Percentiles rank a stretch among this genome's conserved stretches.
Conservation (phyloP, 2,113 vertebrate species). For the Caranx ignobilis region DNA sequence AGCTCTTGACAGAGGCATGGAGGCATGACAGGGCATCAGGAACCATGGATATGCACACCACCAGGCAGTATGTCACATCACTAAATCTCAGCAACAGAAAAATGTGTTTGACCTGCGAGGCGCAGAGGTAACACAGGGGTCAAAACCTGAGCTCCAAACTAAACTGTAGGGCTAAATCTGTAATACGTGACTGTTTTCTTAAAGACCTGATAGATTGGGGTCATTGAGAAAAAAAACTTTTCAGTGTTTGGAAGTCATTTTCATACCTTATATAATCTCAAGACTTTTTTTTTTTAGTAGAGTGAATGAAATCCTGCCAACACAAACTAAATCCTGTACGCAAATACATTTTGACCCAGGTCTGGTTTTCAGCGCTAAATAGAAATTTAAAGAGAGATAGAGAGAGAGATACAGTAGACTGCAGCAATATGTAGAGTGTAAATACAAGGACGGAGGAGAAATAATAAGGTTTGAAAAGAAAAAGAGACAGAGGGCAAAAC, state of each 20-base stretch:
- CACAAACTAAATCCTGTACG: neutral
- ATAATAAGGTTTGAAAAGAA: neutral
- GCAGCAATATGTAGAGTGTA: slow-evolving; percentile 11
- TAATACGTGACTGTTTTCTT: neutral
- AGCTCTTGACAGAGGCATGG: slow-evolving; percentile 42
- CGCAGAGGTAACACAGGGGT: slow-evolving; percentile 18
- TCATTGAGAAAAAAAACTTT: neutral
- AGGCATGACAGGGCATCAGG: slow-evolving; percentile 27
- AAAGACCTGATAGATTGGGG: neutral
- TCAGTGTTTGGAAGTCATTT: neutral
- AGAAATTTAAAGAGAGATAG: slow-evolving; percentile 28
- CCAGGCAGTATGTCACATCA: neutral
- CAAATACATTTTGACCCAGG: neutral
- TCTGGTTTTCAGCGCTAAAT: neutral
- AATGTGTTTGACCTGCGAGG: slow-evolving; percentile 31
- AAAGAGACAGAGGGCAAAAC: slow-evolving; percentile 26
- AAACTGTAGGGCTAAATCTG: neutral
- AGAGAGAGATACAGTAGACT: neutral
- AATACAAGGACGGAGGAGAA: neutral
- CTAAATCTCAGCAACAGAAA: slow-evolving; percentile 34
- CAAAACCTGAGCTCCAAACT: slow-evolving; percentile 15
- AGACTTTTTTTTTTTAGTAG: neutral
- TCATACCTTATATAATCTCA: neutral
- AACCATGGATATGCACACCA: slow-evolving; percentile 19
- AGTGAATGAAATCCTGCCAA: neutral